phyloP scores from a whole-genome alignment of 1,140 invertebrate genomes.

The Atta texana region DNA sequence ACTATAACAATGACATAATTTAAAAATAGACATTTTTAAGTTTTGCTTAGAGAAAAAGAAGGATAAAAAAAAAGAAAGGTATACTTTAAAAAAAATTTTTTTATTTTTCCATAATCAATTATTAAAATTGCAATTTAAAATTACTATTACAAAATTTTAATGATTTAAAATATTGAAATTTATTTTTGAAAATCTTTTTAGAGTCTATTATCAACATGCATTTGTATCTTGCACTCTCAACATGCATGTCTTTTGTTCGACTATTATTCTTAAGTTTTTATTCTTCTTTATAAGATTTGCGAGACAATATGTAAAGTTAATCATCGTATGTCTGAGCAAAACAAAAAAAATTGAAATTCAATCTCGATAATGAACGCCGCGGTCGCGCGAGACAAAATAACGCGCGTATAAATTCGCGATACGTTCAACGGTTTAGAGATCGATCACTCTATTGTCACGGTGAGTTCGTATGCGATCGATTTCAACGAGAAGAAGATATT shows the following conservation, averaged over 20 bases:
- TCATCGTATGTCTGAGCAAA: background rate
- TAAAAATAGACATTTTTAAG: too few relatives aligned
- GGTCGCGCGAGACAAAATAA: conserved; percentile 19
- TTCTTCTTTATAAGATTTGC: background rate
- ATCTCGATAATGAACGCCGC: conserved; percentile 47
- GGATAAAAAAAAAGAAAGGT: too few relatives aligned
- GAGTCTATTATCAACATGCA: too few relatives aligned
- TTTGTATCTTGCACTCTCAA: too few relatives aligned
- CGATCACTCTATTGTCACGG: conserved; percentile 24
- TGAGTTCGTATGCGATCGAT: background rate
- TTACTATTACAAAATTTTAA: too few relatives aligned
- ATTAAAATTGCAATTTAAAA: too few relatives aligned
- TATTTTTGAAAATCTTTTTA: too few relatives aligned
- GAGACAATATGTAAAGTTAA: conserved; percentile 7
- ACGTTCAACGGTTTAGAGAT: conserved; percentile 26
- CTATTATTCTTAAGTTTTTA: conserved; percentile 1
- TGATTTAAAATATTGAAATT: too few relatives aligned
- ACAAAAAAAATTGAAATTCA: conserved; percentile 20
- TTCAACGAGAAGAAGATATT: background rate
- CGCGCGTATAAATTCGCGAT: conserved; percentile 26
- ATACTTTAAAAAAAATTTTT: too few relatives aligned
- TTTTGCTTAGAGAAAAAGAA: too few relatives aligned
- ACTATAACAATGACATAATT: too few relatives aligned
- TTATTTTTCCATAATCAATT: too few relatives aligned
- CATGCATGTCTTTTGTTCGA: background rate